A percentile compares a stretch with the other conserved stretches of the same genome.
Conservation (phyloP, 2,888 invertebrate species). For the Phasia obesa region DNA sequence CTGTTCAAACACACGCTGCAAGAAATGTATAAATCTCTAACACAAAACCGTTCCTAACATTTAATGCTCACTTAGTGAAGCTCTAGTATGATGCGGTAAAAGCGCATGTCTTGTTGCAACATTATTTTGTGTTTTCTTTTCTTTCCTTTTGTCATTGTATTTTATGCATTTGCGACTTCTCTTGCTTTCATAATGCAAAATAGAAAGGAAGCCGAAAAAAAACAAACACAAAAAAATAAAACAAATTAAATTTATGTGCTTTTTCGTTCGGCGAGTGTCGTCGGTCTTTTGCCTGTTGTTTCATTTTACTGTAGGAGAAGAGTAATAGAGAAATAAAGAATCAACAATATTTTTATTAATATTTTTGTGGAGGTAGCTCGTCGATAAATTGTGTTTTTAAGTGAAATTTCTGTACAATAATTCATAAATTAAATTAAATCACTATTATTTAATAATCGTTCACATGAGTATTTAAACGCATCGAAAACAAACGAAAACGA, state of each 20-base stretch:
- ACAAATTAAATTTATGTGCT: conserved; percentile 43
- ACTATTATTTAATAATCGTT: conserved; percentile 24
- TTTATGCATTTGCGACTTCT: conserved; percentile 46
- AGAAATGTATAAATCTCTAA: not conserved
- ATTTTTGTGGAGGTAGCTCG: conserved; percentile 31
- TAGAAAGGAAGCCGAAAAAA: not conserved
- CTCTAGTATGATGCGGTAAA: conserved; percentile 1
- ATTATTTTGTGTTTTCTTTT: conserved; percentile 1
- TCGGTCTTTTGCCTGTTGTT: conserved; percentile 33
- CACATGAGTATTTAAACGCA: conserved; percentile 1
- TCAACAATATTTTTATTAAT: conserved; percentile 48
- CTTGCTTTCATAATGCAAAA: conserved; percentile 9
- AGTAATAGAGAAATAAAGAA: conserved; percentile 51
- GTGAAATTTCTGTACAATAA: conserved; percentile 40
- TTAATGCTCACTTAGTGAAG: conserved; percentile 22
- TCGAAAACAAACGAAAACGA: not conserved
- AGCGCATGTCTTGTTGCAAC: conserved; percentile 60
- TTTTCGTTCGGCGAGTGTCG: conserved; percentile 28
- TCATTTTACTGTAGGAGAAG: conserved; percentile 39
- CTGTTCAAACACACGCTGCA: not conserved
- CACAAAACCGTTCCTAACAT: not conserved
- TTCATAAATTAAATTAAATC: conserved; percentile 21
- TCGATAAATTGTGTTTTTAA: conserved; percentile 38
- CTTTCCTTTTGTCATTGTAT: conserved; percentile 27
- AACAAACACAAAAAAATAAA: conserved; percentile 11